A percentile compares a stretch with the other conserved stretches of the same genome.
phyloP scores from a whole-genome alignment of 2,113 vertebrate genomes.

The Megaleporinus macrocephalus region DNA sequence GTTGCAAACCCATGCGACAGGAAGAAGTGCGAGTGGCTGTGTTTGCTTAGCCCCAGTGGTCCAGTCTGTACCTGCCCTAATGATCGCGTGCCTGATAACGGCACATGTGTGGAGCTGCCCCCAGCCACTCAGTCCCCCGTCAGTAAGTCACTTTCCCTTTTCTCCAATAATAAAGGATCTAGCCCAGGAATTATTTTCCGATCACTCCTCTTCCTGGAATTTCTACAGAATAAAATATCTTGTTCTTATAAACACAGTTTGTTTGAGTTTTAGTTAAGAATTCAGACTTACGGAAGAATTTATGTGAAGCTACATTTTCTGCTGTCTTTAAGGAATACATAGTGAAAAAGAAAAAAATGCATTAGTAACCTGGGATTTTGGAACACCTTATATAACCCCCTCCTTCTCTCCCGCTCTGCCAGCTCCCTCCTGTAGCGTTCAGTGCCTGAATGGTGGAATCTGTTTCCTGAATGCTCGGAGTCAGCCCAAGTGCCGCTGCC shows the following conservation, averaged over 20 bases:
- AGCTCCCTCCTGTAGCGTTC: constrained; percentile 80
- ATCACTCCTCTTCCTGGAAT: neutral
- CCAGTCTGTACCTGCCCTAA: constrained; percentile 96
- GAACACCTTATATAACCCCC: neutral
- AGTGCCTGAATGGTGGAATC: constrained; percentile 90
- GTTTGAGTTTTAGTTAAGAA: too few species aligned
- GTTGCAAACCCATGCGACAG: constrained; percentile 96
- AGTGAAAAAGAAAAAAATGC: too few species aligned
- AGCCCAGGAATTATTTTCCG: neutral
- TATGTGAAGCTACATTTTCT: too few species aligned
- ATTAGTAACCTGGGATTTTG: neutral
- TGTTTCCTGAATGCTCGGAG: constrained; percentile 92
- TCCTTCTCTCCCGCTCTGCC: constrained; percentile 59
- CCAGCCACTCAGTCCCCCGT: constrained; percentile 82
- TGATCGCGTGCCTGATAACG: constrained; percentile 87
- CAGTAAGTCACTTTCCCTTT: constrained; percentile 72
- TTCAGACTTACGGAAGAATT: too few species aligned
- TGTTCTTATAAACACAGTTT: too few species aligned
- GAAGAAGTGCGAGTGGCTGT: constrained; percentile 97
- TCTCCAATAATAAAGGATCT: neutral
- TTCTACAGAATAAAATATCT: too few species aligned
- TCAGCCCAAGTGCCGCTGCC: constrained; percentile 94
- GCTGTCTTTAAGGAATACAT: too few species aligned
- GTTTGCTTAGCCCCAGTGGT: constrained; percentile 94
- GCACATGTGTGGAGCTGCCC: constrained; percentile 87